Base-by-base conservation (phyloP, 2,888 invertebrate species). In the Ennomos erosarius region DNA sequence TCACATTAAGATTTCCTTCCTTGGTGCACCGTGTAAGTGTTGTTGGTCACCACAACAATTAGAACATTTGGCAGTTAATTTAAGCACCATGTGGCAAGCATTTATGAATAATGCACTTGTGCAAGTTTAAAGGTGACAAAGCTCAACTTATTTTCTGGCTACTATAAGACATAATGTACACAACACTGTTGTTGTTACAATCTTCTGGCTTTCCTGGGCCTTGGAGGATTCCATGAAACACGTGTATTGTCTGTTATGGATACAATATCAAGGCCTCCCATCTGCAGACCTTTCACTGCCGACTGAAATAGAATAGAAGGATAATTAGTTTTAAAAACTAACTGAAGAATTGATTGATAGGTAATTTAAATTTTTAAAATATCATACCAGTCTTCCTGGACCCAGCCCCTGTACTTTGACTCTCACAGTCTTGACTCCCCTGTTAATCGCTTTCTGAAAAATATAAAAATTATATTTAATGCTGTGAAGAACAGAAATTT, bases 161-260 rank as follows among this genome's bases (percentile, higher is more conserved):
- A 26, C 26, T 26, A 26, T 26, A 26, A 26, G 26, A 6, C 6
- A 26, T 6, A 26, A 26, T 26, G 26, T 26, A 26, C 26, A 26
- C 26, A 26, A 26, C 26, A 26, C 26, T 50, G 55, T 1, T 49
- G 55, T 1, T 49, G 72, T 94, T 96, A 98, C 80, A 98, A 87
- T 90, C 96, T 95, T 76, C 96, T 95, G 55, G 95, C 96, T 89
- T 98, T 99, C 73, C 97, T 94, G 34, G 98, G 95, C 62, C 98
- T 92, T 3, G 96, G 96, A 36, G 97, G 96, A 84, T 94, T 95
- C 95, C 95, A 97, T 0, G 97, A 96, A 6, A 98, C 96, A 53
- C 93, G 95, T 0, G 99, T 99, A 72, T 93, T 94, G 82, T 99
- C 99, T n/a, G 99, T 98, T 53, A 99, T 94, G 8, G 99, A 99